Evolutionary conservation across 2,797 vertebrate species (phyloP), one percentile per base, ranked within the genome.

Genomic region (Poeciliopsis presidionis): DNA sequence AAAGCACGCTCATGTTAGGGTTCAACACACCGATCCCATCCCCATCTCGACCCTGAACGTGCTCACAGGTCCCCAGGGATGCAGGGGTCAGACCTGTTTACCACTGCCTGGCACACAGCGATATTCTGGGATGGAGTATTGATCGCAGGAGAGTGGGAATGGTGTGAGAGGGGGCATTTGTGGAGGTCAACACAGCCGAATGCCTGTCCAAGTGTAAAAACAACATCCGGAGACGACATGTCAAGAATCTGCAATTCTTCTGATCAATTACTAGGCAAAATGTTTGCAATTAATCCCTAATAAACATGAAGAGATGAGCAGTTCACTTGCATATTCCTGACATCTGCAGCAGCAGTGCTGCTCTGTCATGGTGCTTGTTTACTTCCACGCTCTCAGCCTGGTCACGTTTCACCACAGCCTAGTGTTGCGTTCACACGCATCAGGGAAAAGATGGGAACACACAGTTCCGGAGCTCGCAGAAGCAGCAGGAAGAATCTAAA

Each of bases 351-450:
- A 46, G 45, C 45, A 45, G 77, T 53, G 3, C 81, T 79, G 88
- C 89, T 87, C 87, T n/a, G 80, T 88, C 87, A 82, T 14, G 84
- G 57, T 76, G 86, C 90, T 92, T 93, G 92, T 94, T 94, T 93
- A 91, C 91, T 92, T 92, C 87, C 81, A 65, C 80, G 86, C 84
- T 78, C 85, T 73, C 87, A 84, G 89, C 82, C 75, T 45, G 78
- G 89, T 93, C 92, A 93, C 90, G 90, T 92, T 92, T 91, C 84
- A 82, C 4, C 59, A 85, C 84, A 90, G 86, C 83, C 65, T 72
- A 36, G 53, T 63, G 88, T 73, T 89, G 81, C 78, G 0, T 90
- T 92, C 85, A 86, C 67, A 36, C 73, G 76, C 39, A 12, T 69
- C 49, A 41, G 79, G 80, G 85, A 88, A 87, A 9, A 46, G 1